Evolutionary conservation across 2,113 vertebrate genomes (phyloP), one percentile per base, ranked within the genome.

Genomic region (Poecilia latipinna): DNA sequence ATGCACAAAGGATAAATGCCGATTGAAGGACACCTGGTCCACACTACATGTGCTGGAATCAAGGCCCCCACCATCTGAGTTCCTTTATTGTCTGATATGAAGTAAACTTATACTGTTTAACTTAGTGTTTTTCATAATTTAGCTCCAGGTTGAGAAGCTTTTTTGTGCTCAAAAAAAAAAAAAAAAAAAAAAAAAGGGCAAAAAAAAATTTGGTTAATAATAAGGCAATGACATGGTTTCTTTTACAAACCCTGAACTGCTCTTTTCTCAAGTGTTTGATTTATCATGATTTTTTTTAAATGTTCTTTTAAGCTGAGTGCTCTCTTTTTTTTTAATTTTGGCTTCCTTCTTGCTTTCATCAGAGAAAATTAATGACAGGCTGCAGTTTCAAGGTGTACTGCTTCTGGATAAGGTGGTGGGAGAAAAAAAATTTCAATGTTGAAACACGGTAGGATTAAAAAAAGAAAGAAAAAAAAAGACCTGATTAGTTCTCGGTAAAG

Each of bases 1-100:
- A 86, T 79, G 78, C 78, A 68, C 86, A 87, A 62, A 76, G 68
- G 42, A 28, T 28, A 28, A 28, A 28, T 28, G 28, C 78, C 51
- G 3, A 68, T 74, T 80, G 83, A 89, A 88, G 79, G 79, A 79
- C 86, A 85, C 77, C 84, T 77, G 84, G 81, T 70, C 51, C 73
- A 68, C 5, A 11, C 3, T 1, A 62, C 75, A 75, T 61, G 37
- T 3, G 28, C 69, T 2, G 0, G 24, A 79, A 70, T 64, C 70
- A 57, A 31, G 24, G 26, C 8, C 35, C 8, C 35, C 19, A 37
- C n/a, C 62, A 35, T 42, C 33, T 65, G 3, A 62, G 31, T 31
- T 17, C 31, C 10, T 6, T 7, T 0, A 15, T 28, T 31, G n/a
- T 60, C 3, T 24, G 31, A 61, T 8, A 26, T 29, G 0, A 13